These are phyloP conservation scores for Lepidocolaptes lacrymiger DNA, from an alignment of 2,797 vertebrate genomes.

Conservation along the genomic window DNA sequence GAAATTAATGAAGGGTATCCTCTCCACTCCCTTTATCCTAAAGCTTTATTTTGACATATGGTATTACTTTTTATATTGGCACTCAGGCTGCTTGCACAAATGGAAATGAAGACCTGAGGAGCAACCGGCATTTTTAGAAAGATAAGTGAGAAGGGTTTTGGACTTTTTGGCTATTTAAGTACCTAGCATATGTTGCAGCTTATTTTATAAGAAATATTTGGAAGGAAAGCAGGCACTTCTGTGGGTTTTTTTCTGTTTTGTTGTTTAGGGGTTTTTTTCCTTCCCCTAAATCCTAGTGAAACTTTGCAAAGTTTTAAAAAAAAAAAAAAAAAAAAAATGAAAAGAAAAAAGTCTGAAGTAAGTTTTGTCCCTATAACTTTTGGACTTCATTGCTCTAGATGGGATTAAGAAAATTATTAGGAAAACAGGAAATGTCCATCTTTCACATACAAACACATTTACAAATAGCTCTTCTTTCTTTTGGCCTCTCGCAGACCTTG, in stretches of 20 bases:
- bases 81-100: not conserved
- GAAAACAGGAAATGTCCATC: not conserved
- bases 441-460: not conserved
- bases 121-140: conserved; percentile 19
- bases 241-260: not conserved
- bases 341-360: not conserved
- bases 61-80: not conserved
- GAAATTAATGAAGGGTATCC: not conserved
- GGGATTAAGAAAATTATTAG: not conserved
- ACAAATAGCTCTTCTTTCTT: not conserved
- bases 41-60: conserved; percentile 50
- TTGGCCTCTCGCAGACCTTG: not conserved
- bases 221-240: not conserved
- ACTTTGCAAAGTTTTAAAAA: not conserved
- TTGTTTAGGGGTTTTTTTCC: no score
- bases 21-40: not conserved
- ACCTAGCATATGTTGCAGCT: conserved; percentile 19
- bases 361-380: not conserved
- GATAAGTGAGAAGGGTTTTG: not conserved
- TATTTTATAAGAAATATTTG: not conserved
- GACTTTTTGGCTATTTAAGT: not conserved
- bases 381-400: not conserved
- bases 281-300: not conserved
- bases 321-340: not conserved
- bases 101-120: not conserved